phyloP scores from a whole-genome alignment of 1,140 invertebrate genomes.

The Euglossa dilemma region DNA sequence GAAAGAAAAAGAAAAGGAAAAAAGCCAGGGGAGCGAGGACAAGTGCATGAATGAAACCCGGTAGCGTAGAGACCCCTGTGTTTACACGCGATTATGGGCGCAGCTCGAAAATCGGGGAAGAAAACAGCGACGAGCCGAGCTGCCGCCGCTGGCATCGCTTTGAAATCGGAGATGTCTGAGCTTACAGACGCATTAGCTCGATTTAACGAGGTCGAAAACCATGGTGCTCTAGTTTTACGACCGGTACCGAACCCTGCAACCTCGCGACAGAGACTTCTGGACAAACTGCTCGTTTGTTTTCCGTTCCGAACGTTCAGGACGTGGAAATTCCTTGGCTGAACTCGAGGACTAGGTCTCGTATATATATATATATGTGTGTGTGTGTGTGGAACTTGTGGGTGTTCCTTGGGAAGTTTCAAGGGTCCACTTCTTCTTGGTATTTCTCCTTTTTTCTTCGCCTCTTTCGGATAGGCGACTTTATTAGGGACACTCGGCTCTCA shows the following conservation, averaged over 20 bases:
- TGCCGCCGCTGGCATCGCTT: conserved; percentile 15
- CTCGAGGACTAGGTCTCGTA: background rate
- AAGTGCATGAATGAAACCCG: conserved; percentile 37
- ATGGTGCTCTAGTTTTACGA: conserved; percentile 1
- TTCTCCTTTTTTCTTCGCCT: background rate
- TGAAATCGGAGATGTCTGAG: conserved; percentile 55
- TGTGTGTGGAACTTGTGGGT: background rate
- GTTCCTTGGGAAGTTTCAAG: conserved; percentile 23
- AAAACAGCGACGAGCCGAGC: background rate
- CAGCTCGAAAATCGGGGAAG: conserved; percentile 20
- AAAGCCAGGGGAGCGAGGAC: background rate
- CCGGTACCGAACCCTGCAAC: background rate
- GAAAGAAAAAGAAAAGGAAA: background rate
- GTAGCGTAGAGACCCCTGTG: conserved; percentile 20
- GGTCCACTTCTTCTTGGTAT: background rate
- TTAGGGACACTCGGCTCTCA: background rate
- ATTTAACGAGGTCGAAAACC: conserved; percentile 46
- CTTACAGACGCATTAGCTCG: conserved; percentile 29
- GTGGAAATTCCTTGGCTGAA: background rate
- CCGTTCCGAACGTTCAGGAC: background rate
- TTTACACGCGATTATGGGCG: conserved; percentile 42
- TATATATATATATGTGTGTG: background rate
- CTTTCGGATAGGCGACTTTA: background rate
- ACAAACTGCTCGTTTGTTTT: conserved; percentile 51
- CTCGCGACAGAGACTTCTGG: conserved; percentile 26